Percentiles rank a stretch among this genome's conserved stretches.
These are phyloP conservation scores for Willisornis vidua DNA, from an alignment of 2,113 vertebrate species.

Conservation along the genomic window DNA sequence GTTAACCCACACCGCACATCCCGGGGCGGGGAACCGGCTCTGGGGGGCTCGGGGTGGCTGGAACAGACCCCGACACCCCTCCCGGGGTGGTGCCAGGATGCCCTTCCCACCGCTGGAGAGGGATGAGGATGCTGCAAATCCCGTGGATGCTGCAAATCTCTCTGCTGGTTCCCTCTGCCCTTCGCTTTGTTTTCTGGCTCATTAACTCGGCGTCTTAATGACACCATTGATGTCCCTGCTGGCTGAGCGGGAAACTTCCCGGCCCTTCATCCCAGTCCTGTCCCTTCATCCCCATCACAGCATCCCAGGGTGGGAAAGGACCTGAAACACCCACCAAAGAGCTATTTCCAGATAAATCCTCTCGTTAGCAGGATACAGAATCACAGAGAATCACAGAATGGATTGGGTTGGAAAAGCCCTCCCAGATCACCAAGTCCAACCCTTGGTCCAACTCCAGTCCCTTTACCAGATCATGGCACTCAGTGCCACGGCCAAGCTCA, in stretches of 20 bases:
- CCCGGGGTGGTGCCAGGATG: accelerated
- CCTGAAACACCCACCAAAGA: background rate
- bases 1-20: accelerated
- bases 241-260: background rate
- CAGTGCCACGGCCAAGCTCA: no score
- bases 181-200: background rate
- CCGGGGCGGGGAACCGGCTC: background rate
- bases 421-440: no score
- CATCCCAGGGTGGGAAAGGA: background rate
- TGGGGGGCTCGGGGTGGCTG: accelerated
- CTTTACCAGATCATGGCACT: no score
- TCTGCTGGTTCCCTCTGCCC: background rate
- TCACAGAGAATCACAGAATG: no score
- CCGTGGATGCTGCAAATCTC: background rate
- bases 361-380: background rate
- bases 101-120: accelerated
- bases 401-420: no score
- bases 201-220: conserved; percentile 17
- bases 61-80: background rate
- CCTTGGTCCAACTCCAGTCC: no score
- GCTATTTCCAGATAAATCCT: background rate
- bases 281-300: background rate
- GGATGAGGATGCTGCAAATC: background rate
- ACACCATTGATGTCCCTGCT: background rate
- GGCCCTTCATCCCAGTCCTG: accelerated